Evolutionary conservation across 2,113 vertebrate genomes (phyloP).

Genomic region (Phainopepla nitens): DNA sequence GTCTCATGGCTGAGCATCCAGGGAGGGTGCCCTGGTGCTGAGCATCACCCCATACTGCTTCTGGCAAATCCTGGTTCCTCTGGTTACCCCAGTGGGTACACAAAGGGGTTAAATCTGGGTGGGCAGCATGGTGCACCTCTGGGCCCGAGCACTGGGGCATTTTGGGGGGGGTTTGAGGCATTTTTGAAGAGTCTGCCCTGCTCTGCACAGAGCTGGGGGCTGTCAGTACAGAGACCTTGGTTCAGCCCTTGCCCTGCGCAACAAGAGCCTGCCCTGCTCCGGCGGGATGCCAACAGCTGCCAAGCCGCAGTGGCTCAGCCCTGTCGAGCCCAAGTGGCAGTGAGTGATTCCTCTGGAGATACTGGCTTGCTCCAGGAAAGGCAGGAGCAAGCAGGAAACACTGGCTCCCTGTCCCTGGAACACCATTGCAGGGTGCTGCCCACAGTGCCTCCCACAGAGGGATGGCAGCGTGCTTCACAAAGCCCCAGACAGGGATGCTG

Average conservation of each 20-base stretch:
- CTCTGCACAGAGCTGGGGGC: not conserved
- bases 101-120: not conserved
- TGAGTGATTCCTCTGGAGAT: accelerated
- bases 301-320: not conserved
- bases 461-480: not conserved
- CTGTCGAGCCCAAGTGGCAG: not conserved
- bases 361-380: not conserved
- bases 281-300: accelerated
- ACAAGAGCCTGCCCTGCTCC: not conserved
- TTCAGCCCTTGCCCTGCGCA: not conserved
- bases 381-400: not conserved
- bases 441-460: not conserved
- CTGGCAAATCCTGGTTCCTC: not conserved
- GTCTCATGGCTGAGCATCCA: not conserved
- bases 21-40: not conserved
- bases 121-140: not conserved
- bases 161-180: not conserved
- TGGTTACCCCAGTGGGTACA: not conserved
- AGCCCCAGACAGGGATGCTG: not conserved
- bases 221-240: accelerated
- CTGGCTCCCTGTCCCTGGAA: not conserved
- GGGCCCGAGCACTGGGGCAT: not conserved
- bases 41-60: not conserved
- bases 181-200: not conserved
- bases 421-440: not conserved